Base-by-base conservation (phyloP, 2,888 invertebrate species). In the Aradus depressus region DNA sequence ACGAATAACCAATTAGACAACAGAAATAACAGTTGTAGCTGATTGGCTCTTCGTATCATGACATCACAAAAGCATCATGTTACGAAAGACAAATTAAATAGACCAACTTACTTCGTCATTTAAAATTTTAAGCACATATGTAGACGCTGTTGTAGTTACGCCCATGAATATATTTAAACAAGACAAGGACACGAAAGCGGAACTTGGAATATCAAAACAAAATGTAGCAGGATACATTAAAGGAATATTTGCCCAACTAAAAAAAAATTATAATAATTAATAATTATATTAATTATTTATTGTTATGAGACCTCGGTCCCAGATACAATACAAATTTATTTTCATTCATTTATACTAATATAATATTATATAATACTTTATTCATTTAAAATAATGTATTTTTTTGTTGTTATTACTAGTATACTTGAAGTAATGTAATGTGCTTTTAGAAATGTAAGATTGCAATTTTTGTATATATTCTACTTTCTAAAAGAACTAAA, bases 121-220 rank as follows among this genome's bases (percentile, higher is more conserved):
- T 25, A 54, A 54, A 19, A 52, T 21, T 39, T 43, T 50, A 23
- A 80, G 31, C 12, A 56, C 50, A 44, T 56, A 54, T 8, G 53
- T 53, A 12, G 53, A 74, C 59, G 84, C 70, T 14, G 81, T 81
- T 2, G 73, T 67, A 37, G 81, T 67, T 5, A 73, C 74, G 0
- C 90, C 89, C 34, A 87, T 70, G 65, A 90, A 84, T n/a, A 88
- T 76, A 67, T 88, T 88, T 25, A 79, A 70, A 62, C 86, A 84
- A 63, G 86, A 84, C 57, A 90, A 74, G 10, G 81, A 72, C 67
- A 90, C 87, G 68, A 87, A 89, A 23, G 88, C 86, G 47, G 88
- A 73, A 62, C 85, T 85, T 3, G 89, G 76, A 57, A 87, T 81
- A 23, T 68, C 67, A 72, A 90, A 89, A 50, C 77, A 53, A 64